Evolutionary conservation across 2,888 invertebrate genomes (phyloP).

Genomic region (Merodon equestris): DNA sequence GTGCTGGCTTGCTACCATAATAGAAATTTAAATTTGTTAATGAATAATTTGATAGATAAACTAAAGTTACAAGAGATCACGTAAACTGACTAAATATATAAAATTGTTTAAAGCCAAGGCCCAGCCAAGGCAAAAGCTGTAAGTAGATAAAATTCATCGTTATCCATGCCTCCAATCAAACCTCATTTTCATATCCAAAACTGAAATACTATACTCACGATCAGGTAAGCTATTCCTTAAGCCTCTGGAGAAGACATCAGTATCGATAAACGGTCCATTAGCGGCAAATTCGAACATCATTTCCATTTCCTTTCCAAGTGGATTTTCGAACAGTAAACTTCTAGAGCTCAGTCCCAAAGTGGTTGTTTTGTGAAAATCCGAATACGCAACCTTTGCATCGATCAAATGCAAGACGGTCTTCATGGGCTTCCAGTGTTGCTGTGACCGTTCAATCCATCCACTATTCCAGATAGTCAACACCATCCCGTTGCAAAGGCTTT

Average conservation of each 20-base stretch:
- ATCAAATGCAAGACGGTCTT: slow-evolving; percentile 86
- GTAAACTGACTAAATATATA: no score
- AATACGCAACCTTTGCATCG: slow-evolving; percentile 84
- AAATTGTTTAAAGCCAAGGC: no score
- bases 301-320: slow-evolving; percentile 83
- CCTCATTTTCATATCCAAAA: no score
- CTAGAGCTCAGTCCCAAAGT: slow-evolving; percentile 80
- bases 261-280: slow-evolving; percentile 55
- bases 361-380: slow-evolving; percentile 80
- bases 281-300: slow-evolving; percentile 75
- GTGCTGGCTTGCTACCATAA: no score
- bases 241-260: slow-evolving; percentile 69
- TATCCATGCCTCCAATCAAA: no score
- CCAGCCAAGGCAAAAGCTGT: no score
- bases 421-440: slow-evolving; percentile 82
- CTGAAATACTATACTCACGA: slow-evolving; percentile 77
- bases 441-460: slow-evolving; percentile 84
- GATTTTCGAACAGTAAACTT: slow-evolving; percentile 87
- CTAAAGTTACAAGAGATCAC: no score
- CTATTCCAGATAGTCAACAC: slow-evolving; percentile 84
- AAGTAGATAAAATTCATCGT: no score
- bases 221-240: slow-evolving; percentile 74
- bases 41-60: no score
- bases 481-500: slow-evolving; percentile 81
- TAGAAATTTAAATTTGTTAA: no score